Evolutionary conservation across 2,113 vertebrate genomes (phyloP), one percentile per base, ranked within the genome.

Genomic region (Polypterus senegalus): DNA sequence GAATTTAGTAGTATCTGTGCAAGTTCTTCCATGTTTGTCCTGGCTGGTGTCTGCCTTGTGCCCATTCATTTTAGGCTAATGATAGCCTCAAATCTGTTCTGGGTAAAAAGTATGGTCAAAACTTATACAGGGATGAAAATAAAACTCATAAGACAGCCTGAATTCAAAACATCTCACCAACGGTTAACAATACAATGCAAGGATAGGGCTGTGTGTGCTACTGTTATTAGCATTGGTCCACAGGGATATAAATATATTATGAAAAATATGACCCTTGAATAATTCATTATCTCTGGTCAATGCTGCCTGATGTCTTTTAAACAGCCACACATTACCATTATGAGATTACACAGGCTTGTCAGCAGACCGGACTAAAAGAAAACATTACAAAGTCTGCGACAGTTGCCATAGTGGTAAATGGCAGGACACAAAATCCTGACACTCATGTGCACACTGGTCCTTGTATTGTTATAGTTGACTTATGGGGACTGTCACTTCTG

Each of bases 271-370:
- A 74, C 67, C 65, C 71, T 71, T 83, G 80, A 86, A 86, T 87
- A 83, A 86, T 86, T 76, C 77, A 85, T 85, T 78, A 79, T 74
- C 71, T 75, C 72, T 83, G 83, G 79, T 84, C 79, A 82, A 81
- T 81, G 83, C 75, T 78, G 77, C 76, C 69, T 83, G 81, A 84
- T 86, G 80, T 81, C 74, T 77, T 85, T 81, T 81, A 83, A 85
- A 77, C 70, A 79, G 73, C 66, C 73, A 75, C 69, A 74, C 70
- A 78, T 76, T 76, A 75, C 80, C 77, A 84, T 85, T 81, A 83
- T 85, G 71, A 83, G 80, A 86, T 86, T 85, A 86, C 82, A 85
- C 76, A 76, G 76, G 70, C 81, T 73, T 65, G 75, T 79, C 72
- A 74, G 78, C 73, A 71, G 73, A 69, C 75, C 71, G 70, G 77